A percentile compares a stretch with the other conserved stretches of the same genome.
These are phyloP conservation scores for Lucilia cuprina DNA, from an alignment of 1,140 invertebrate genomes.

Conservation along the genomic window DNA sequence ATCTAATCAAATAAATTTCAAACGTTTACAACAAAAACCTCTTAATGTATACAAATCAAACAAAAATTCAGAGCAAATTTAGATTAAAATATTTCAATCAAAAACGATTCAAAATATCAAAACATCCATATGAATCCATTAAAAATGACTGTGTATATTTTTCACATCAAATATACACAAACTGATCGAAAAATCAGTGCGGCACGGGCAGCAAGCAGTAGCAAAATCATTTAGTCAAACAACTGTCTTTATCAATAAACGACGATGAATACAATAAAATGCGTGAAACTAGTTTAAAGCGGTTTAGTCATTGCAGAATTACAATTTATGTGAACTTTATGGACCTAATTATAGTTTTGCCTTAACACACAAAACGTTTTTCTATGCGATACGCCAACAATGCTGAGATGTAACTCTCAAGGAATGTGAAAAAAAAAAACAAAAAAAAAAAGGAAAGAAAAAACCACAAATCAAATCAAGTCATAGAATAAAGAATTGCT, in stretches of 20 bases:
- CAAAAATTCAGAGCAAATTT: no score
- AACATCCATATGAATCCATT: no score
- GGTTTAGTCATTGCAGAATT: not conserved
- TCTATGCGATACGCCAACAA: not conserved
- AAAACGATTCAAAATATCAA: no score
- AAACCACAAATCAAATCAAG: no score
- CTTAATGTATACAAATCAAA: no score
- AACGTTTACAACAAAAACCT: no score
- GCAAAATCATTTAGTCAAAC: not conserved
- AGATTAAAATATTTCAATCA: no score
- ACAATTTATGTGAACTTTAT: constrained; percentile 29
- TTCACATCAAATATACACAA: not conserved
- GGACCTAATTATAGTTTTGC: constrained; percentile 35
- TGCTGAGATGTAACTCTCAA: not conserved
- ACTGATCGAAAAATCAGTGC: not conserved
- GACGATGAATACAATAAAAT: not conserved
- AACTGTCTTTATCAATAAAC: not conserved
- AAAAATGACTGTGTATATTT: no score
- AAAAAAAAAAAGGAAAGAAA: not conserved
- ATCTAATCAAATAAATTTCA: no score
- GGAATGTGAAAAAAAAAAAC: not conserved
- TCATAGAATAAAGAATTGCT: not conserved
- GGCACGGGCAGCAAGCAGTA: not conserved
- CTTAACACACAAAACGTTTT: constrained; percentile 26
- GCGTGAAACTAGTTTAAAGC: not conserved